These are phyloP conservation scores for Bradypodion pumilum DNA, from an alignment of 2,797 vertebrate species.

Conservation along the genomic window DNA sequence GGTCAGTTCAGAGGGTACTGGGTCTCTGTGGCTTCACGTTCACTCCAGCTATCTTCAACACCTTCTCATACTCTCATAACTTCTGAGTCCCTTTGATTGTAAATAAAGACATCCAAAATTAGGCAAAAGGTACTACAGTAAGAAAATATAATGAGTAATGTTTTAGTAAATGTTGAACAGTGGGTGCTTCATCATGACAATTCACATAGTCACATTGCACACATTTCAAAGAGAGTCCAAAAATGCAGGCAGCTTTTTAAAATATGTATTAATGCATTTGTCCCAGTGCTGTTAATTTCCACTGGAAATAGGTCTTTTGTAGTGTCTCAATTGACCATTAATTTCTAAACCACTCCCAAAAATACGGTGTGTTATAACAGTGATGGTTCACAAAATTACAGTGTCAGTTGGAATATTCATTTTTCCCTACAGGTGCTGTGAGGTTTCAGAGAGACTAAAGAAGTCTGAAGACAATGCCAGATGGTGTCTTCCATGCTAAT, in stretches of 20 bases:
- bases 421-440: not conserved
- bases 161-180: not conserved
- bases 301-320: not conserved
- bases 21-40: not conserved
- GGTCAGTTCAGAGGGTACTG: not conserved
- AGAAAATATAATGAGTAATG: not conserved
- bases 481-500: not conserved
- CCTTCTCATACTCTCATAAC: not conserved
- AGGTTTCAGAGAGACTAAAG: not conserved
- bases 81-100: not conserved
- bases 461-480: not conserved
- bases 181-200: not conserved
- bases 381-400: not conserved
- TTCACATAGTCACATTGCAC: not conserved
- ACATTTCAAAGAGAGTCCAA: not conserved
- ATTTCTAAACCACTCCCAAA: not conserved
- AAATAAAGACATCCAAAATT: not conserved
- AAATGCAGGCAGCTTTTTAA: not conserved
- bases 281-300: not conserved
- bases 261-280: not conserved
- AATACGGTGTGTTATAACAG: not conserved
- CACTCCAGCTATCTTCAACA: not conserved
- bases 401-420: not conserved
- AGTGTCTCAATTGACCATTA: not conserved
- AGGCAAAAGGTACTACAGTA: not conserved